phyloP scores from a whole-genome alignment of 2,797 vertebrate genomes.

The Tragopan temminckii region DNA sequence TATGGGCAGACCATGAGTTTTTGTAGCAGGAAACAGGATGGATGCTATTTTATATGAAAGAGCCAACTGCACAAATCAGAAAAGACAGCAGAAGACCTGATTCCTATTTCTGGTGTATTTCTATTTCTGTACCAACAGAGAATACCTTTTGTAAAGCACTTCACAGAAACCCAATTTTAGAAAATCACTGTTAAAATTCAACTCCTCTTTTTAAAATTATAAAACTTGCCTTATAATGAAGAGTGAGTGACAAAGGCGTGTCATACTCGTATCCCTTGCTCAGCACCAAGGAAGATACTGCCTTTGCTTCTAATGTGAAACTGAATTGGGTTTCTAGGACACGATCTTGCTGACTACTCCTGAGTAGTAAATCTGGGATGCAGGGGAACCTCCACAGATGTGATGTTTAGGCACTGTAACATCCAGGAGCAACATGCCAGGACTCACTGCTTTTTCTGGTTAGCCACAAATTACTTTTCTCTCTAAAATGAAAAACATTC shows the following conservation, averaged over 20 bases:
- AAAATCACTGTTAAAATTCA: neutral
- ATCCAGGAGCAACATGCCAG: neutral
- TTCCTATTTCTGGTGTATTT: constrained; percentile 42
- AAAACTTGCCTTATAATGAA: neutral
- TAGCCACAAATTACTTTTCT: neutral
- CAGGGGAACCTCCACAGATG: neutral
- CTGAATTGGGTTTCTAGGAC: constrained; percentile 29
- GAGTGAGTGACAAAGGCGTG: accelerated
- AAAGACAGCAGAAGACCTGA: neutral
- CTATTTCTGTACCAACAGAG: neutral
- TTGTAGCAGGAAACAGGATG: neutral
- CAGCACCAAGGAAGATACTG: neutral
- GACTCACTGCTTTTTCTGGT: neutral
- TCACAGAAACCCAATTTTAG: neutral
- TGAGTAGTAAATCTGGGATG: accelerated
- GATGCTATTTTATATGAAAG: constrained; percentile 15
- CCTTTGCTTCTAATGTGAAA: neutral
- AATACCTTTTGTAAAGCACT: neutral
- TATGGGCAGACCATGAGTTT: neutral
- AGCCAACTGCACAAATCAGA: neutral
- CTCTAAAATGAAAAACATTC: neutral
- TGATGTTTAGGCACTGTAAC: neutral
- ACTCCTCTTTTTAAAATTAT: neutral
- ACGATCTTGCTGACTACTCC: neutral
- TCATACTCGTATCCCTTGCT: neutral